Percentiles rank a stretch among this genome's conserved stretches.
Conservation (phyloP, 1,140 invertebrate genomes). For the Neodiprion virginianus region DNA sequence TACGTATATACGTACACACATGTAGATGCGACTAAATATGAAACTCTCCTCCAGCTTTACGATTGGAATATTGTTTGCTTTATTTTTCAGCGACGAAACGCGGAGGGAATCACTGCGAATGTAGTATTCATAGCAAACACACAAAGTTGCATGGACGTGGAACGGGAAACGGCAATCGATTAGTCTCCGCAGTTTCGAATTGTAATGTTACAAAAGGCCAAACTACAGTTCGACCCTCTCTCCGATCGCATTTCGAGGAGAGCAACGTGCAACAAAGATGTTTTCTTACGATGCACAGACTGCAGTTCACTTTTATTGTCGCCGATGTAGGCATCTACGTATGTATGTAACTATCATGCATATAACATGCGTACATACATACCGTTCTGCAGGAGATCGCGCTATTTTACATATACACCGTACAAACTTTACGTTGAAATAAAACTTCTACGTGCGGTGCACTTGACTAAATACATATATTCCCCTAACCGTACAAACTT, state of each 20-base stretch:
- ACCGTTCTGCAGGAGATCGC: slow-evolving; percentile 1
- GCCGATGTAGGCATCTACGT: not conserved
- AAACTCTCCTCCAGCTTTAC: not conserved
- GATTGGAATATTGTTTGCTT: not conserved
- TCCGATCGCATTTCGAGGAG: not conserved
- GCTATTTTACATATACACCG: not conserved
- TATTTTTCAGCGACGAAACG: not conserved
- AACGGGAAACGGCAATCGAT: not conserved
- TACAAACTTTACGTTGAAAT: not conserved
- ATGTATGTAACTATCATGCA: too few relatives aligned
- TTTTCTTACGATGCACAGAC: not conserved
- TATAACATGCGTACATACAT: not conserved
- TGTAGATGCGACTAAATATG: not conserved
- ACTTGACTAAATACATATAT: not conserved
- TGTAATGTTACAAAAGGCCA: not conserved
- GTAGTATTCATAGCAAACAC: not conserved
- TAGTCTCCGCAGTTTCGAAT: not conserved
- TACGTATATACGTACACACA: too few relatives aligned
- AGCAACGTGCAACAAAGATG: not conserved
- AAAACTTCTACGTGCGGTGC: not conserved
- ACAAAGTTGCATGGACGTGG: not conserved
- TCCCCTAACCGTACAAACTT: too few relatives aligned
- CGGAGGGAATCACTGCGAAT: not conserved
- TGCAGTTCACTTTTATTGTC: slow-evolving; percentile 5
- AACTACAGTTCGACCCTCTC: not conserved